Evolutionary conservation across 2,113 vertebrate species (phyloP).

Genomic region (Hippocampus abdominalis): DNA sequence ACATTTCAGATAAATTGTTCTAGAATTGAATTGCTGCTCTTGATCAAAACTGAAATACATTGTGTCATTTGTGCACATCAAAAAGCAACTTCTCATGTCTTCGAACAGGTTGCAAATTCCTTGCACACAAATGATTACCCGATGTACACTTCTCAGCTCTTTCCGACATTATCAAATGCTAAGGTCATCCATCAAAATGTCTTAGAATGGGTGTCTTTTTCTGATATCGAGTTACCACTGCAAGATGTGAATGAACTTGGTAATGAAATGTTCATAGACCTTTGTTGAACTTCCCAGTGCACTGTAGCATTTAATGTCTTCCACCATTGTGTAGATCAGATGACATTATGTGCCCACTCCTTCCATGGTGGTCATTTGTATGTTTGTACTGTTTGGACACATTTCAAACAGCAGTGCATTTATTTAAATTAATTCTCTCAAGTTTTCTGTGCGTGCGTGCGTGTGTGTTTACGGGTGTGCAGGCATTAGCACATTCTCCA

Average conservation of each 20-base stretch:
- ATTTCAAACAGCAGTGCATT: conserved; percentile 1
- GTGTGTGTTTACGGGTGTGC: conserved; percentile 12
- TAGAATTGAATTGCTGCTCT: no score
- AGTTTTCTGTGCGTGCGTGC: conserved; percentile 18
- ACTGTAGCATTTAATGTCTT: not conserved
- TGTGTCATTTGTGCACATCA: no score
- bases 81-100: no score
- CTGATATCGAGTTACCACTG: not conserved
- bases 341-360: not conserved
- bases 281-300: not conserved
- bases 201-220: not conserved
- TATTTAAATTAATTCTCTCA: conserved; percentile 24
- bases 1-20: no score
- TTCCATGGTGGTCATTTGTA: not conserved
- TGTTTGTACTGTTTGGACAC: not conserved
- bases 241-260: not conserved
- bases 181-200: no score
- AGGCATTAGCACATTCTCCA: conserved; percentile 32
- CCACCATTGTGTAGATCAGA: not conserved
- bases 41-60: no score
- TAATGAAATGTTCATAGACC: not conserved
- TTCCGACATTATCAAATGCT: no score
- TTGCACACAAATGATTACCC: no score
- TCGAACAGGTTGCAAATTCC: no score
- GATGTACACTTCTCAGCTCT: no score